Evolutionary conservation across 2,113 vertebrate species (phyloP).

Genomic region (human): GRCh38 chrX:53672501-53673000

Average conservation of each 20-base stretch:
- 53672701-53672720: background rate
- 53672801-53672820: background rate
- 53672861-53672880: background rate
- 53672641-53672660: constrained; percentile 11
- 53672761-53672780: background rate
- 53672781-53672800: background rate
- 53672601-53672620: background rate
- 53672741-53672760: background rate
- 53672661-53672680: constrained; percentile 41
- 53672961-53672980: background rate
- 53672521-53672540: no score
- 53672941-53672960: constrained; percentile 21
- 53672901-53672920: background rate
- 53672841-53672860: background rate
- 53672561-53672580: background rate
- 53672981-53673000: background rate
- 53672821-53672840: background rate
- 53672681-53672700: background rate
- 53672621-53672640: constrained; percentile 26
- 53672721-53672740: constrained; percentile 23
- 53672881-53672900: background rate
- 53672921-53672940: background rate
- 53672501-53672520: no score
- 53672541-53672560: no score
- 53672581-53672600: background rate